These are phyloP conservation scores for Ceratoteleas bidentatus DNA, from an alignment of 1,140 invertebrate genomes.

Conservation along the genomic window DNA sequence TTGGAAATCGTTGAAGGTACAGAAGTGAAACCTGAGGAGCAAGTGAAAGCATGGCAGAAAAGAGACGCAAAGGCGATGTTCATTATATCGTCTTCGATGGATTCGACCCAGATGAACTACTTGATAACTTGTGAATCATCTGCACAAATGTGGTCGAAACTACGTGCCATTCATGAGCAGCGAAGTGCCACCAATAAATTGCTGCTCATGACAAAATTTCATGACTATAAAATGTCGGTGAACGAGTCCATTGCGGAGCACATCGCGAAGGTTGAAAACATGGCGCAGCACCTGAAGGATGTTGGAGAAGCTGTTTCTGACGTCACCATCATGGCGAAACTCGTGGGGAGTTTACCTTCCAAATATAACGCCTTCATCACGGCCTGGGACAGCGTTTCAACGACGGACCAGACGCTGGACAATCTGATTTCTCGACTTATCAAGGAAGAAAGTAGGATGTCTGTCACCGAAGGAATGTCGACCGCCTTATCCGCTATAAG, in stretches of 20 bases:
- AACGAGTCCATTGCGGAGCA: constrained; percentile 33
- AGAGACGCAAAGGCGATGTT: constrained; percentile 44
- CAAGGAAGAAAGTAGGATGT: constrained; percentile 34
- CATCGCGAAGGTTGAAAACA: constrained; percentile 29
- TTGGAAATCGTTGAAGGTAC: too few relatives aligned
- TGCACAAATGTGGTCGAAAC: constrained; percentile 44
- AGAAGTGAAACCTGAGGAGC: too few relatives aligned
- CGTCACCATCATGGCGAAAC: constrained; percentile 44
- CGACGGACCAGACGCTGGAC: constrained; percentile 29
- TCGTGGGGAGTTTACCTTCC: constrained; percentile 36
- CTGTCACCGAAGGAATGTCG: constrained; percentile 16
- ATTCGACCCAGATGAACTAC: constrained; percentile 23
- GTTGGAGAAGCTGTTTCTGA: constrained; percentile 20
- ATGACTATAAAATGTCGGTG: constrained; percentile 18
- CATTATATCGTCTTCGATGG: constrained; percentile 32
- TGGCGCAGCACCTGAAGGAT: constrained; percentile 23
- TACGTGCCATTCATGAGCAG: constrained; percentile 31
- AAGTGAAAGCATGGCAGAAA: constrained; percentile 22
- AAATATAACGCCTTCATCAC: constrained; percentile 32
- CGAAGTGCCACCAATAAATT: constrained; percentile 37
- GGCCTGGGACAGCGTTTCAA: constrained; percentile 49
- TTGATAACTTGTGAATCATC: constrained; percentile 29
- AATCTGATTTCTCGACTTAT: constrained; percentile 33
- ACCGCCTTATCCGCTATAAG: constrained; percentile 24
- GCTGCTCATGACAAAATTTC: constrained; percentile 20